A percentile compares a stretch with the other conserved stretches of the same genome.
Evolutionary conservation across 2,113 vertebrate species (phyloP).

Genomic region (Gallinago jamesoni): DNA sequence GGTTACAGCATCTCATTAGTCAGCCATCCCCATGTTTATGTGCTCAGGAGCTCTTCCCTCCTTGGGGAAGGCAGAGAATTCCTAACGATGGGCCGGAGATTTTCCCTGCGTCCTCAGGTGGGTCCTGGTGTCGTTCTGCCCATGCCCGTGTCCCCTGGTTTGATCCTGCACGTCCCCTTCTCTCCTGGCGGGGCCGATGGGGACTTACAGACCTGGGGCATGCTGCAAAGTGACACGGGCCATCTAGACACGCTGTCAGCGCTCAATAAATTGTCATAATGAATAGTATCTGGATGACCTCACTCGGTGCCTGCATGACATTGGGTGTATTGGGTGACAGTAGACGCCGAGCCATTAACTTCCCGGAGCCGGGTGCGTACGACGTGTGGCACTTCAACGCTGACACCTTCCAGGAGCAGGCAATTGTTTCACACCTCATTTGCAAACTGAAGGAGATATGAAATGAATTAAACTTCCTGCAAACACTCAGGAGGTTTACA

Average conservation of each 20-base stretch:
- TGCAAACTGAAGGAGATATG: constrained; percentile 67
- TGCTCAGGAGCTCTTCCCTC: not conserved
- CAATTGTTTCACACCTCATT: constrained; percentile 70
- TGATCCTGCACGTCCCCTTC: not conserved
- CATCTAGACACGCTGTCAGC: not conserved
- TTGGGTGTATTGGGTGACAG: not conserved
- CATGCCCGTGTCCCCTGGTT: fast-evolving
- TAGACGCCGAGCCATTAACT: not conserved
- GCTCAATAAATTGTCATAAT: constrained; percentile 12
- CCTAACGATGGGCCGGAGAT: not conserved
- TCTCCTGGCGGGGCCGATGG: not conserved
- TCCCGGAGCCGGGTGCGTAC: not conserved
- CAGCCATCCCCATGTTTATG: not conserved
- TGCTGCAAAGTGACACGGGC: not conserved
- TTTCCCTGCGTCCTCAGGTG: not conserved
- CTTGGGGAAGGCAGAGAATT: not conserved
- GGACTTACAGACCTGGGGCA: not conserved
- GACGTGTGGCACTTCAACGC: not conserved
- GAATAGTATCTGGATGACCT: not conserved
- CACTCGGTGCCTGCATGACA: not conserved
- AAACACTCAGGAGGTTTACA: constrained; percentile 67
- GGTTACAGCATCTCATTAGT: constrained; percentile 16
- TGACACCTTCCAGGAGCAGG: constrained; percentile 47
- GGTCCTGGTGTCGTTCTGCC: not conserved
- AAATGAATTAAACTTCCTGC: constrained; percentile 72